Conservation (phyloP, 2,797 vertebrate species). For the Acanthis flammea region DNA sequence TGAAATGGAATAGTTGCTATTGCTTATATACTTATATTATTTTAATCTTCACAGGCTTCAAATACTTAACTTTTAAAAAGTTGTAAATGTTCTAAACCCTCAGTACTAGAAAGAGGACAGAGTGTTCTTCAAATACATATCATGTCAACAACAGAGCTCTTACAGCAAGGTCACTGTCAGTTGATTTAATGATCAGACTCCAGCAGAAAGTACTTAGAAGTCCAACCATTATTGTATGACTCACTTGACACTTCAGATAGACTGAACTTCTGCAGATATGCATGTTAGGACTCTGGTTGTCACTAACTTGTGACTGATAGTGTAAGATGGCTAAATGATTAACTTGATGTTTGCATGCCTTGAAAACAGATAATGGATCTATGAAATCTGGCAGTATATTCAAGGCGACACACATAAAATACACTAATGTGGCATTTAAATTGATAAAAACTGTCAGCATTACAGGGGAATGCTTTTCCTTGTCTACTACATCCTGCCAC, state of each 20-base stretch:
- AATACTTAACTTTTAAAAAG: background rate
- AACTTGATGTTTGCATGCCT: background rate
- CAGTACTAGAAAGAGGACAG: background rate
- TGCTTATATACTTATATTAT: background rate
- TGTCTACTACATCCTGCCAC: background rate
- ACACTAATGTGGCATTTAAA: background rate
- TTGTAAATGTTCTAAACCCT: background rate
- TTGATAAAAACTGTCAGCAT: background rate
- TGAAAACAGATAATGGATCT: background rate
- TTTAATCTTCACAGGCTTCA: background rate
- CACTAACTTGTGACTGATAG: background rate
- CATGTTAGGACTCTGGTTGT: background rate
- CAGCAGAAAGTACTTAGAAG: background rate
- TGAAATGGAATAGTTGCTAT: background rate
- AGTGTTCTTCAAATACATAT: background rate
- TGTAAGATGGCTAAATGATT: background rate
- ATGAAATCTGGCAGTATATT: background rate
- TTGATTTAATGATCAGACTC: background rate
- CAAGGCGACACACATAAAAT: slow-evolving; percentile 3
- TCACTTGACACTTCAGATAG: background rate
- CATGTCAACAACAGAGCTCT: background rate
- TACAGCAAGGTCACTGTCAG: background rate
- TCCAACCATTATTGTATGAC: background rate
- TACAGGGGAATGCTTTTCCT: background rate
- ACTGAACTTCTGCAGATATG: background rate